Evolutionary conservation across 2,797 vertebrate species (phyloP).

Genomic region (Rhabdomys pumilio): DNA sequence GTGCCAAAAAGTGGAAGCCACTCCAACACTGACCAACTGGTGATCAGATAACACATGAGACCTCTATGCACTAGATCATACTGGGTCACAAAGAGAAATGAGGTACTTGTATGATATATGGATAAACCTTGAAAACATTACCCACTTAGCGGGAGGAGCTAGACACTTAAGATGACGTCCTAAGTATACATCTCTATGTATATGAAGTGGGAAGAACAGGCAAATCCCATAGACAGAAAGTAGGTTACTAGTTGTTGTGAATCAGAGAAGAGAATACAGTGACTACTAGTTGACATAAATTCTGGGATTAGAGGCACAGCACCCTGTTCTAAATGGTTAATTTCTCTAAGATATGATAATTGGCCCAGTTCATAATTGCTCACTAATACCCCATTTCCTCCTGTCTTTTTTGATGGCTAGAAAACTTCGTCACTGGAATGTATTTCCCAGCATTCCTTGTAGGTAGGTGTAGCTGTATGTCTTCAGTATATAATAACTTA

Average conservation of each 20-base stretch:
- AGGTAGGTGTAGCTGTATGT: not conserved
- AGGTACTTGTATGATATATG: not conserved
- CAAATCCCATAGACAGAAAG: not conserved
- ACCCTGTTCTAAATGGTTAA: not conserved
- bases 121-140: not conserved
- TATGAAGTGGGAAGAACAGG: not conserved
- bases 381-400: not conserved
- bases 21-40: not conserved
- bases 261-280: not conserved
- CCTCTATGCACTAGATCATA: not conserved
- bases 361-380: not conserved
- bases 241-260: not conserved
- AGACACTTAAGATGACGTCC: not conserved
- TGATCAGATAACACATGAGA: not conserved
- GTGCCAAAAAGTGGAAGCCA: not conserved
- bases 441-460: not conserved
- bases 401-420: not conserved
- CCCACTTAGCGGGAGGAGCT: not conserved
- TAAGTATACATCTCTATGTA: not conserved
- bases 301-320: not conserved
- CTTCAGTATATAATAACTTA: not conserved
- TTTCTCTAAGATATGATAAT: not conserved
- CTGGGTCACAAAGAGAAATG: not conserved
- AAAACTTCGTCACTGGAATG: not conserved
- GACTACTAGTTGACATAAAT: not conserved